A percentile compares a stretch with the other conserved stretches of the same genome.
Evolutionary conservation across 2,888 invertebrate genomes (phyloP).

Genomic region (Thecophora atra): DNA sequence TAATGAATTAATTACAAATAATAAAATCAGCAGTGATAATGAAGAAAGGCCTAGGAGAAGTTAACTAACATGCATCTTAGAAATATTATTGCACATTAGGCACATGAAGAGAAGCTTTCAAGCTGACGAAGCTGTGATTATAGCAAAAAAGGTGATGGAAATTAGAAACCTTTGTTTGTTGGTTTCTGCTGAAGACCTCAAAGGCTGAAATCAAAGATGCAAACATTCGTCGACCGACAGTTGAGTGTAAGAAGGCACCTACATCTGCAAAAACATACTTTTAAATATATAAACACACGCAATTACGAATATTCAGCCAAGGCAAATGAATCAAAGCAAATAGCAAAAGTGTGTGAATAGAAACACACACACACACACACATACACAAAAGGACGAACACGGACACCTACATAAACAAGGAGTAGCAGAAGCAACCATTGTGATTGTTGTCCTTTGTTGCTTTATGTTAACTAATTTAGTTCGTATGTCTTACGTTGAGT

Average conservation of each 20-base stretch:
- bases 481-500: background rate
- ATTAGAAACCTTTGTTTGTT: background rate
- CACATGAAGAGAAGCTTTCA: background rate
- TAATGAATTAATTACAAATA: background rate
- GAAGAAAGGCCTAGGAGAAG: background rate
- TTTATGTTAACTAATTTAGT: conserved; percentile 7
- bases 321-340: conserved; percentile 28
- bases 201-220: conserved; percentile 21
- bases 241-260: background rate
- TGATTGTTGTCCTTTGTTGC: conserved; percentile 29
- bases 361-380: conserved; percentile 23
- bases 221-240: background rate
- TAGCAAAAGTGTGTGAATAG: conserved; percentile 2
- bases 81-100: conserved; percentile 3
- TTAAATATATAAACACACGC: background rate
- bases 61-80: conserved; percentile 8
- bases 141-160: background rate
- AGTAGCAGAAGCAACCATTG: conserved; percentile 30
- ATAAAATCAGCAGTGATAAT: background rate
- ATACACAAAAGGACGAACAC: conserved; percentile 21
- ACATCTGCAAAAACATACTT: background rate
- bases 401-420: conserved; percentile 24
- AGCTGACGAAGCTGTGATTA: background rate
- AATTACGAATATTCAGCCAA: background rate
- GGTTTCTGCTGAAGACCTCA: conserved; percentile 29